phyloP scores from a whole-genome alignment of 2,113 vertebrate genomes.

The Tylochromis polylepis region DNA sequence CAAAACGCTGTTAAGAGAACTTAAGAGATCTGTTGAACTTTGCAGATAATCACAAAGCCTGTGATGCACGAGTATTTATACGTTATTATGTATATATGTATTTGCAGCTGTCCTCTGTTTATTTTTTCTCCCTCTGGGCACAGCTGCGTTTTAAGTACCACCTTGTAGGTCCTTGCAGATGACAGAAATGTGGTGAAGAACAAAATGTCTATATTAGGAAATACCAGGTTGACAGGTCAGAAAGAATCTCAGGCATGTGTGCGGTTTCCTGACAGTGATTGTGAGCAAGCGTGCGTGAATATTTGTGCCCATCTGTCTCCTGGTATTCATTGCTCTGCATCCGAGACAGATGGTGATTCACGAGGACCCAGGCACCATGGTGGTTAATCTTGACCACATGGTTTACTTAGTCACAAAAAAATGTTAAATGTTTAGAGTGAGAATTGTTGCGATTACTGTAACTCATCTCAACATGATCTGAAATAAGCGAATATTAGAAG shows the following conservation, averaged over 20 bases:
- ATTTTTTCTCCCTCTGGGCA: background rate
- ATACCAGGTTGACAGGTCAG: constrained; percentile 35
- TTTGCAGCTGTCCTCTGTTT: background rate
- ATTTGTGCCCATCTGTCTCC: background rate
- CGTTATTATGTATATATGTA: background rate
- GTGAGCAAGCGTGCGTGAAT: background rate
- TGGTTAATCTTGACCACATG: constrained; percentile 13
- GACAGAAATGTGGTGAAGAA: background rate
- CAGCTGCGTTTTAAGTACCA: background rate
- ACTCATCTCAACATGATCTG: background rate
- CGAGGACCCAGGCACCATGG: background rate
- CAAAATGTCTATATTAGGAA: constrained; percentile 42
- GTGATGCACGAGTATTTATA: background rate
- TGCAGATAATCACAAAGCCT: background rate
- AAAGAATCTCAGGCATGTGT: constrained; percentile 46
- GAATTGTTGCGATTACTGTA: background rate
- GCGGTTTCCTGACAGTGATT: constrained; percentile 38
- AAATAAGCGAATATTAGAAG: background rate
- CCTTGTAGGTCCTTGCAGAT: background rate
- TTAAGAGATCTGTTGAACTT: background rate
- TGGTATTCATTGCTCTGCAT: background rate
- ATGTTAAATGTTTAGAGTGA: background rate
- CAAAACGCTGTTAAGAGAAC: background rate
- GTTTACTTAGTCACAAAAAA: constrained; percentile 6
- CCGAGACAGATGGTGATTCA: constrained; percentile 23